These are phyloP conservation scores for Disparrhopalites patrizii DNA, from an alignment of 2,888 invertebrate genomes.

Conservation along the genomic window DNA sequence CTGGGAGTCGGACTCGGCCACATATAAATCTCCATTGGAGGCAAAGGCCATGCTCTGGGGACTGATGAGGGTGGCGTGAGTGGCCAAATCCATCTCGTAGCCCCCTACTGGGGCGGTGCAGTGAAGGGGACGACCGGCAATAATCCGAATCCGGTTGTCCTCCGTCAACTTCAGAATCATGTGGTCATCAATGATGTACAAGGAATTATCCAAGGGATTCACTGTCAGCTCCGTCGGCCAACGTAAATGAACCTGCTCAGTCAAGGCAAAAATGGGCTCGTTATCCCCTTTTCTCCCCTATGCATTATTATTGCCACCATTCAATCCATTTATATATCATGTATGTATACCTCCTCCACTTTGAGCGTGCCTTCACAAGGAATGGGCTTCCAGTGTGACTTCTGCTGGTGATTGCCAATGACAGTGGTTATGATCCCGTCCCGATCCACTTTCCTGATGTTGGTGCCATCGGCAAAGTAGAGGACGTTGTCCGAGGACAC, in stretches of 20 bases:
- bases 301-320: background rate
- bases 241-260: constrained; percentile 69
- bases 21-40: constrained; percentile 84
- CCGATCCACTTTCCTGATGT: constrained; percentile 85
- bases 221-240: constrained; percentile 96
- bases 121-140: constrained; percentile 88
- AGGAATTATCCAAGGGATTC: constrained; percentile 87
- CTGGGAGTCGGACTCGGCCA: constrained; percentile 94
- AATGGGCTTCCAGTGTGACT: constrained; percentile 88
- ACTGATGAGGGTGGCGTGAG: constrained; percentile 82
- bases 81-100: constrained; percentile 80
- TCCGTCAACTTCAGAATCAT: constrained; percentile 89
- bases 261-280: no score
- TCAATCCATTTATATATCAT: background rate
- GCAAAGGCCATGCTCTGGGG: constrained; percentile 93
- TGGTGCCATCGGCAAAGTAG: constrained; percentile 94
- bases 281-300: no score
- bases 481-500: constrained; percentile 86
- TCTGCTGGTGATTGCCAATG: constrained; percentile 88
- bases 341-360: constrained; percentile 64
- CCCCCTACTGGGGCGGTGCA: constrained; percentile 70
- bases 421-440: constrained; percentile 89
- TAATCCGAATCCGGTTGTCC: constrained; percentile 84
- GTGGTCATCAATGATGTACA: constrained; percentile 95
- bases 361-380: constrained; percentile 87